A percentile compares a stretch with the other conserved stretches of the same genome.
These are phyloP conservation scores for Illadopsis cleaveri DNA, from an alignment of 2,113 vertebrate genomes.

Conservation along the genomic window DNA sequence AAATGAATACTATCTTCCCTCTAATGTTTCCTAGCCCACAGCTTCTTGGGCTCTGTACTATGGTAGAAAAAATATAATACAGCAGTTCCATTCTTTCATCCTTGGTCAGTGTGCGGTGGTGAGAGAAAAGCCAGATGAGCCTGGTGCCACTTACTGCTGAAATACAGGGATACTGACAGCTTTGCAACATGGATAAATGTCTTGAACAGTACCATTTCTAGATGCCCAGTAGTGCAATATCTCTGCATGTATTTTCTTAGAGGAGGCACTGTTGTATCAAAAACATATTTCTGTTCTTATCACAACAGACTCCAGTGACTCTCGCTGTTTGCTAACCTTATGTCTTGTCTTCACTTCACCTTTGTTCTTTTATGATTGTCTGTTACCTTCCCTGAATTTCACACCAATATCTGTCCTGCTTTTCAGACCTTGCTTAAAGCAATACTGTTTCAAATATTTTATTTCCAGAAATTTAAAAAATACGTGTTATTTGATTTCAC, in stretches of 20 bases:
- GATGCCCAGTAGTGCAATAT: neutral
- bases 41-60: neutral
- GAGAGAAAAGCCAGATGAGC: neutral
- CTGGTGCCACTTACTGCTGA: neutral
- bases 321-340: neutral
- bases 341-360: neutral
- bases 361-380: neutral
- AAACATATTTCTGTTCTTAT: neutral
- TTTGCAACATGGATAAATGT: neutral
- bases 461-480: neutral
- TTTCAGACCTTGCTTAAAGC: neutral
- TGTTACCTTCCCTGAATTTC: neutral
- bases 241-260: neutral
- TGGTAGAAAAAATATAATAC: neutral
- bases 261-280: neutral
- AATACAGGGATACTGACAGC: neutral
- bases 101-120: neutral
- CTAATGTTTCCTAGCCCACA: neutral
- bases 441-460: neutral
- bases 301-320: neutral
- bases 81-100: neutral
- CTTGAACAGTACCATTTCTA: neutral
- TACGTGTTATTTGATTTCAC: accelerated
- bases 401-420: neutral
- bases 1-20: neutral